phyloP scores from a whole-genome alignment of 2,888 invertebrate genomes.

The Stegana nigrithorax region DNA sequence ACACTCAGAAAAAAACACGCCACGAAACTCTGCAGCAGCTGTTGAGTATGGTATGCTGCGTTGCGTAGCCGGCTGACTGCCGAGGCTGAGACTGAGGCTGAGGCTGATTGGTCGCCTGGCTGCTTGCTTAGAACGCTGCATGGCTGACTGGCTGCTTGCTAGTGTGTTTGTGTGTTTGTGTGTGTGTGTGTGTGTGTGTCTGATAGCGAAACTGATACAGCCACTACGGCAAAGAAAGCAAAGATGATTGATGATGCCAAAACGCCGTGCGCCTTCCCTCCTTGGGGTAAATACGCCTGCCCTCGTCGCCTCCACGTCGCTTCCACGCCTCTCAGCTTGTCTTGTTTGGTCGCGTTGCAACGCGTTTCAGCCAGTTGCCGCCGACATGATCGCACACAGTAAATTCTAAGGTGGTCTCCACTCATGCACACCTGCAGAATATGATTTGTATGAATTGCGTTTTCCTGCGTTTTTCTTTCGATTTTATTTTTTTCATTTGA shows the following conservation, averaged over 20 bases:
- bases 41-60: neutral
- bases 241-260: conserved; percentile 1
- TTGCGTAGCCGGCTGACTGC: neutral
- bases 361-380: neutral
- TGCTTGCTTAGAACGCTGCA: conserved; percentile 25
- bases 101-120: conserved; percentile 24
- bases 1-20: too few relatives aligned
- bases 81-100: neutral
- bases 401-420: neutral
- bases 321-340: too few relatives aligned
- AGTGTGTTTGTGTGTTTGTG: neutral
- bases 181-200: conserved; percentile 20
- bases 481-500: neutral
- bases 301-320: neutral
- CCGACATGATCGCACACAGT: neutral
- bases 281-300: neutral
- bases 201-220: neutral
- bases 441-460: neutral
- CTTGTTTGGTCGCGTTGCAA: neutral
- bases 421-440: neutral
- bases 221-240: neutral
- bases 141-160: too few relatives aligned
- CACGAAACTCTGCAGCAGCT: neutral
- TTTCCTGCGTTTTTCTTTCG: too few relatives aligned
- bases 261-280: neutral